Conservation (phyloP, 2,888 invertebrate species). For the Ctenicera cuprea region DNA sequence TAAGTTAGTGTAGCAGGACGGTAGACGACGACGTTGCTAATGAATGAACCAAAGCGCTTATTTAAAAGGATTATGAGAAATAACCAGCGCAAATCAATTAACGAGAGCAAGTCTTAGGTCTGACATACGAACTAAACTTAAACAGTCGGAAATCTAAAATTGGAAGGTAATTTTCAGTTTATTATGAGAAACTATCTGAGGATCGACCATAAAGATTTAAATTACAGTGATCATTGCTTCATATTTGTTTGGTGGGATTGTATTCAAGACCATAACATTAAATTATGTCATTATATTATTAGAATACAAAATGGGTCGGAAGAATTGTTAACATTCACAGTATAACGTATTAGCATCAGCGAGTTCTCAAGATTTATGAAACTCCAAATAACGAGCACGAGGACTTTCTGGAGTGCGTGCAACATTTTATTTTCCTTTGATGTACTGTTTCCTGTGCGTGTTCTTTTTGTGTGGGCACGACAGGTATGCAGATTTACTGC, state of each 20-base stretch:
- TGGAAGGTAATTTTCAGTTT: background rate
- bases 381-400: slow-evolving; percentile 53
- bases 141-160: background rate
- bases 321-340: slow-evolving; percentile 17
- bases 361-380: slow-evolving; percentile 53
- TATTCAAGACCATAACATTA: too few relatives aligned
- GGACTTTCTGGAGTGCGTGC: slow-evolving; percentile 51
- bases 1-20: slow-evolving; percentile 31
- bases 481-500: slow-evolving; percentile 58
- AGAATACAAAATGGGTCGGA: background rate
- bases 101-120: background rate
- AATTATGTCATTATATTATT: too few relatives aligned
- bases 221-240: too few relatives aligned
- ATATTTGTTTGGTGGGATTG: too few relatives aligned
- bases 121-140: slow-evolving; percentile 11
- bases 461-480: slow-evolving; percentile 56
- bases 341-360: slow-evolving; percentile 17
- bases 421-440: slow-evolving; percentile 57
- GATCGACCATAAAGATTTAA: too few relatives aligned
- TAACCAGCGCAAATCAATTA: slow-evolving; percentile 33
- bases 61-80: slow-evolving; percentile 33
- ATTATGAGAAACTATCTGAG: background rate
- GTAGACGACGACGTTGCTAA: slow-evolving; percentile 30
- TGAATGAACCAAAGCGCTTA: slow-evolving; percentile 25
- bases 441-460: slow-evolving; percentile 58